Conservation (phyloP, 2,888 invertebrate genomes). For the Arge pagana region DNA sequence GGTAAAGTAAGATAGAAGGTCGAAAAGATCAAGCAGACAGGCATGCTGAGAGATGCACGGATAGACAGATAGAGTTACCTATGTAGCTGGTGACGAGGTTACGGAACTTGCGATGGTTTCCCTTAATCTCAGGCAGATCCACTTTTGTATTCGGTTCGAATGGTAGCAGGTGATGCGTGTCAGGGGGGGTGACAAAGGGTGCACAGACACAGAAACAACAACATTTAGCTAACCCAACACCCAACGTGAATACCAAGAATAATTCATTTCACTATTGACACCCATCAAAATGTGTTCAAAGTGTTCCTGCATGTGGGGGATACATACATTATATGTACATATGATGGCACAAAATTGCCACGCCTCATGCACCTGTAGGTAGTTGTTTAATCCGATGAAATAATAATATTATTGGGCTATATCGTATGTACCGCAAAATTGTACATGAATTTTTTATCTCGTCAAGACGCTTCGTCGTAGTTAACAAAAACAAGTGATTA, state of each 20-base stretch:
- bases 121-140: slow-evolving; percentile 98
- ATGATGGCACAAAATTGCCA: too few relatives aligned
- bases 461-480: too few relatives aligned
- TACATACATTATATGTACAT: too few relatives aligned
- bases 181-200: slow-evolving; percentile 55
- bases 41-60: slow-evolving; percentile 31
- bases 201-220: slow-evolving; percentile 58
- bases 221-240: slow-evolving; percentile 50
- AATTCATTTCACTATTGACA: slow-evolving; percentile 18
- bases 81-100: slow-evolving; percentile 99
- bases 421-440: too few relatives aligned
- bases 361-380: too few relatives aligned
- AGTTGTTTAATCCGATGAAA: too few relatives aligned
- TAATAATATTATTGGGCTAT: too few relatives aligned
- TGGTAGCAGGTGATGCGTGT: slow-evolving; percentile 45
- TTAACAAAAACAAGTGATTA: too few relatives aligned
- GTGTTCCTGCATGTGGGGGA: slow-evolving; percentile 6
- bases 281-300: slow-evolving; percentile 3
- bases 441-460: too few relatives aligned
- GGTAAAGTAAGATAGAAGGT: slow-evolving; percentile 18
- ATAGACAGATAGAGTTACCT: slow-evolving; percentile 71
- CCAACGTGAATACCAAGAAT: slow-evolving; percentile 16
- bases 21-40: slow-evolving; percentile 15
- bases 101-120: slow-evolving; percentile 99
- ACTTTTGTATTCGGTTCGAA: slow-evolving; percentile 65